These are phyloP conservation scores for Tanytarsus gracilentus DNA, from an alignment of 2,888 invertebrate species.

Conservation along the genomic window DNA sequence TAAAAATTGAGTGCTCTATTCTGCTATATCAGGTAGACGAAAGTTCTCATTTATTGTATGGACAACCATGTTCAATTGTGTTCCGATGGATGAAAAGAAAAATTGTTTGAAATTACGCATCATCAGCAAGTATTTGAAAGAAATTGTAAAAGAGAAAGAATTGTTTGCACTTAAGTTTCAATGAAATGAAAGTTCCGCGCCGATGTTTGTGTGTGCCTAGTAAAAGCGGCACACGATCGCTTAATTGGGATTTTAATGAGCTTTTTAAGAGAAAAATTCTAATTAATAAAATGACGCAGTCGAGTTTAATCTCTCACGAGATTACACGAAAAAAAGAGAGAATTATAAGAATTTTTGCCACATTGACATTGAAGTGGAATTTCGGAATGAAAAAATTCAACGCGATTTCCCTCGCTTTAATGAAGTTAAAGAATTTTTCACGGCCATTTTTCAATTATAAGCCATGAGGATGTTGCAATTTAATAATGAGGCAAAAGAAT, in stretches of 20 bases:
- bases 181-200: not conserved
- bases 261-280: not conserved
- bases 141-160: not conserved
- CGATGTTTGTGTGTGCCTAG: not conserved
- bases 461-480: not conserved
- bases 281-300: not conserved
- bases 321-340: no score
- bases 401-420: no score
- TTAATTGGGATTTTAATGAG: constrained; percentile 1
- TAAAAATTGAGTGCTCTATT: not conserved
- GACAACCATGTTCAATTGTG: not conserved
- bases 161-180: constrained; percentile 2
- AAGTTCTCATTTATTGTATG: not conserved
- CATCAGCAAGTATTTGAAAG: not conserved
- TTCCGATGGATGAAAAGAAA: not conserved
- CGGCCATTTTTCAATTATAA: not conserved
- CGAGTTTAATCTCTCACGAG: not conserved
- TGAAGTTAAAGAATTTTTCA: constrained; percentile 3
- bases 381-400: not conserved
- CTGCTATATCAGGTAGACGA: not conserved
- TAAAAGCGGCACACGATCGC: not conserved
- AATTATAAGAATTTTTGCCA: no score
- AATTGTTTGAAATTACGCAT: not conserved
- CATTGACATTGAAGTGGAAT: not conserved
- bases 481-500: not conserved